phyloP scores from a whole-genome alignment of 2,888 invertebrate genomes.

The Apotomis betuletana region DNA sequence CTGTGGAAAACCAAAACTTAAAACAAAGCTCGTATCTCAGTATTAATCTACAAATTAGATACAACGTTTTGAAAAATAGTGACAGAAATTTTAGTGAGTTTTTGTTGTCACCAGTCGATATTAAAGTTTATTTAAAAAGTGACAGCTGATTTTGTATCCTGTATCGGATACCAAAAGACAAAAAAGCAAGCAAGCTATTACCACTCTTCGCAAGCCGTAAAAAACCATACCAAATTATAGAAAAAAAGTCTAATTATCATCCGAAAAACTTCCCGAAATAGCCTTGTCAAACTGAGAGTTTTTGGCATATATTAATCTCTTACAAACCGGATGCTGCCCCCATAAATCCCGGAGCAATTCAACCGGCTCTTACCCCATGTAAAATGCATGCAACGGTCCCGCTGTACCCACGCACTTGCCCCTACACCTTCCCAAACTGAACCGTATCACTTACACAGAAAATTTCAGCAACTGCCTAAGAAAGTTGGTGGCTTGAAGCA shows the following conservation, averaged over 20 bases:
- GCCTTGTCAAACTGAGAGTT: conserved; percentile 36
- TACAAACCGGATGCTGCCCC: conserved; percentile 44
- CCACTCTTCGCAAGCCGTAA: no score
- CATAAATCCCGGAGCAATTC: conserved; percentile 62
- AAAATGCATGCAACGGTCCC: conserved; percentile 64
- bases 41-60: no score
- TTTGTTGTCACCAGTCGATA: no score
- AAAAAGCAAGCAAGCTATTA: no score
- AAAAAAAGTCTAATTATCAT: background rate
- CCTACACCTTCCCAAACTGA: conserved; percentile 14
- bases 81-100: no score
- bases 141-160: no score
- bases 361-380: conserved; percentile 63
- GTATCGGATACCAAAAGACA: no score
- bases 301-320: conserved; percentile 54
- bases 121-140: no score
- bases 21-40: no score
- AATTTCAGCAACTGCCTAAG: conserved; percentile 37
- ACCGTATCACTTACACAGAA: conserved; percentile 24
- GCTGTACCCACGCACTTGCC: conserved; percentile 47
- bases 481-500: conserved; percentile 33
- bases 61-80: no score
- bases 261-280: conserved; percentile 41
- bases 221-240: background rate
- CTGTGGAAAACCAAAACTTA: no score